Evolutionary conservation across 2,113 vertebrate species (phyloP).

Genomic region (Physeter macrocephalus): DNA sequence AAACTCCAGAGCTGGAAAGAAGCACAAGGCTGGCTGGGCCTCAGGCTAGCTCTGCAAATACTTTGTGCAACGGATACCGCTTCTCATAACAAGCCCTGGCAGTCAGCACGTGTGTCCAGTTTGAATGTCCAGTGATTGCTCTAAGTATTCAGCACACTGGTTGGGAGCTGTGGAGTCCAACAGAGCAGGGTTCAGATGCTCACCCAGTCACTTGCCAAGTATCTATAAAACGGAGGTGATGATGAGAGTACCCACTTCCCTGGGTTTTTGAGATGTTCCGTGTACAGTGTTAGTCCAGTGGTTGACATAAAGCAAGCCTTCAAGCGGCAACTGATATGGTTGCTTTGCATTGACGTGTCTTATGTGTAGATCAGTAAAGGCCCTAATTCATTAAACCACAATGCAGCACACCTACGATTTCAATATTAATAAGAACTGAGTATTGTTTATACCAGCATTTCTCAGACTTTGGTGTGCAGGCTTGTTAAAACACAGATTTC

Average conservation of each 20-base stretch:
- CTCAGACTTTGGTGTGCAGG: not conserved
- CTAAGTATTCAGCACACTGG: not conserved
- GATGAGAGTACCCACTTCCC: rapidly evolving
- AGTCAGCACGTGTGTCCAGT: not conserved
- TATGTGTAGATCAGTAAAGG: not conserved
- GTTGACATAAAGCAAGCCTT: not conserved
- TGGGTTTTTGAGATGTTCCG: not conserved
- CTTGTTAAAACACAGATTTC: not conserved
- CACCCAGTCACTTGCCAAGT: not conserved
- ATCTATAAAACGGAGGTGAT: not conserved
- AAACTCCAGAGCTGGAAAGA: constrained; percentile 27
- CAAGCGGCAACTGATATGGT: not conserved
- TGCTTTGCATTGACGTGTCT: not conserved
- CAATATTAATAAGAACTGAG: not conserved
- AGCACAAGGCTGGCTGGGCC: not conserved
- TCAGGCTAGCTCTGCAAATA: not conserved
- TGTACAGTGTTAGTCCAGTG: not conserved
- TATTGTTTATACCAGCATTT: not conserved
- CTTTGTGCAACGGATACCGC: not conserved
- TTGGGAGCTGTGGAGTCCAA: not conserved
- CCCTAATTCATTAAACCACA: not conserved
- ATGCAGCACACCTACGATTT: not conserved
- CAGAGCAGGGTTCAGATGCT: not conserved
- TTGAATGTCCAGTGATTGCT: rapidly evolving
- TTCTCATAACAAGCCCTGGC: not conserved